These are phyloP conservation scores for Schizopygopsis malacanthus DNA, from an alignment of 2,797 vertebrate genomes.

Conservation along the genomic window DNA sequence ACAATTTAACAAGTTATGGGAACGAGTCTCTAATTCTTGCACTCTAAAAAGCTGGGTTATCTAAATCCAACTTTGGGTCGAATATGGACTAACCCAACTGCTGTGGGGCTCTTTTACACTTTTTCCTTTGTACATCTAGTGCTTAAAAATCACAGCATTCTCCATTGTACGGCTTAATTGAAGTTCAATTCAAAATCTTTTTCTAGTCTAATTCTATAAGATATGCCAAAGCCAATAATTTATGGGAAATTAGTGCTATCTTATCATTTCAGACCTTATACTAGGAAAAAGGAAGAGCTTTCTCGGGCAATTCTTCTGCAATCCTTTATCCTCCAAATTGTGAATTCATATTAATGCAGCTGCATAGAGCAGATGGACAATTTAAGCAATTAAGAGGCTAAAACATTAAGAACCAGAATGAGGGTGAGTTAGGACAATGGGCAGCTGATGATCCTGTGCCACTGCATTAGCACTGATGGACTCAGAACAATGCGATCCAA, in stretches of 20 bases:
- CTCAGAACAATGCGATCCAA: constrained; percentile 30
- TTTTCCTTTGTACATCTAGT: not conserved
- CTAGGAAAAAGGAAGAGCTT: not conserved
- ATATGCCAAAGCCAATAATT: constrained; percentile 52
- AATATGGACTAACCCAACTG: not conserved
- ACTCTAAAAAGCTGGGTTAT: not conserved
- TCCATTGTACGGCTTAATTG: constrained; percentile 23
- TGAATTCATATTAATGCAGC: constrained; percentile 39
- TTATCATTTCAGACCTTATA: constrained; percentile 45
- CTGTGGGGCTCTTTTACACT: not conserved
- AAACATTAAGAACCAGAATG: constrained; percentile 52
- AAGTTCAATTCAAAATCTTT: constrained; percentile 43
- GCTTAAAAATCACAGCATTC: constrained; percentile 3
- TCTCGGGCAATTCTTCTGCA: constrained; percentile 13
- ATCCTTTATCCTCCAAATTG: constrained; percentile 32
- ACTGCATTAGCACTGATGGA: constrained; percentile 26
- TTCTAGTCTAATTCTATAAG: constrained; percentile 17
- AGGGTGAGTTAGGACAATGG: constrained; percentile 44
- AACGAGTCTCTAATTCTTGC: not conserved
- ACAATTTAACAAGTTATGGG: too few relatives aligned
- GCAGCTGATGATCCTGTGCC: constrained; percentile 30
- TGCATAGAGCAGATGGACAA: constrained; percentile 23
- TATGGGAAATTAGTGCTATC: constrained; percentile 53
- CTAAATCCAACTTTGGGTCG: not conserved
- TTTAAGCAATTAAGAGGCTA: constrained; percentile 48